Conservation (phyloP, 2,888 invertebrate genomes). For the Drosophila fulvimacula region DNA sequence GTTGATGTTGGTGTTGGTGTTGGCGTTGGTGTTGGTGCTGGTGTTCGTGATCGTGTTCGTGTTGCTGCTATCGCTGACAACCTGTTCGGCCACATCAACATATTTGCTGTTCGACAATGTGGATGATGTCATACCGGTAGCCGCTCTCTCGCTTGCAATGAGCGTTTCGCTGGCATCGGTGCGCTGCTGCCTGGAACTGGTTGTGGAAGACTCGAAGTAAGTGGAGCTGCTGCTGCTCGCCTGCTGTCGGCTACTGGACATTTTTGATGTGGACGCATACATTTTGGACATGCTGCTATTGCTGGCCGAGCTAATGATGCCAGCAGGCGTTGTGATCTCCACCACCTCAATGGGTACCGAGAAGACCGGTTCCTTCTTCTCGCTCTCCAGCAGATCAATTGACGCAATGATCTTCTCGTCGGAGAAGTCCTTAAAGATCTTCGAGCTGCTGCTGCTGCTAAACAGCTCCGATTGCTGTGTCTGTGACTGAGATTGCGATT, state of each 20-base stretch:
- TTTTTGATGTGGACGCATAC: slow-evolving; percentile 63
- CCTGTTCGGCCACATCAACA: slow-evolving; percentile 65
- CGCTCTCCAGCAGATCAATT: slow-evolving; percentile 81
- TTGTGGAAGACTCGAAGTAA: slow-evolving; percentile 64
- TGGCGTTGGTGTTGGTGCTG: slow-evolving; percentile 48
- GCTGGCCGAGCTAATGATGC: slow-evolving; percentile 51
- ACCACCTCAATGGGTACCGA: slow-evolving; percentile 82
- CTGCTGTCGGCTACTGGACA: slow-evolving; percentile 53
- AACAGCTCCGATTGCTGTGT: slow-evolving; percentile 53
- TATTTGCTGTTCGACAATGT: slow-evolving; percentile 60
- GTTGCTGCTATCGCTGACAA: slow-evolving; percentile 62
- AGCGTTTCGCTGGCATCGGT: slow-evolving; percentile 64
- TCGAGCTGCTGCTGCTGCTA: slow-evolving; percentile 53
- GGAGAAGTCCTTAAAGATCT: slow-evolving; percentile 70
- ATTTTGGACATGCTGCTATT: slow-evolving; percentile 69
- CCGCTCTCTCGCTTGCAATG: slow-evolving; percentile 73
- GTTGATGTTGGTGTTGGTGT: slow-evolving; percentile 39
- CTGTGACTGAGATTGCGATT: slow-evolving; percentile 58
- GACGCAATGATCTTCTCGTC: slow-evolving; percentile 80
- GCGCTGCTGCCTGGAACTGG: slow-evolving; percentile 61
- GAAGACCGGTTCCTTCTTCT: slow-evolving; percentile 80
- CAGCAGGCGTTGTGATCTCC: slow-evolving; percentile 64
- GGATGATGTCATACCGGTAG: slow-evolving; percentile 82
- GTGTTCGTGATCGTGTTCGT: slow-evolving; percentile 42
- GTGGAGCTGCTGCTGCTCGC: slow-evolving; percentile 65